Evolutionary conservation across 2,113 vertebrate genomes (phyloP), one percentile per base, ranked within the genome.

Genomic region (Perca fluviatilis): DNA sequence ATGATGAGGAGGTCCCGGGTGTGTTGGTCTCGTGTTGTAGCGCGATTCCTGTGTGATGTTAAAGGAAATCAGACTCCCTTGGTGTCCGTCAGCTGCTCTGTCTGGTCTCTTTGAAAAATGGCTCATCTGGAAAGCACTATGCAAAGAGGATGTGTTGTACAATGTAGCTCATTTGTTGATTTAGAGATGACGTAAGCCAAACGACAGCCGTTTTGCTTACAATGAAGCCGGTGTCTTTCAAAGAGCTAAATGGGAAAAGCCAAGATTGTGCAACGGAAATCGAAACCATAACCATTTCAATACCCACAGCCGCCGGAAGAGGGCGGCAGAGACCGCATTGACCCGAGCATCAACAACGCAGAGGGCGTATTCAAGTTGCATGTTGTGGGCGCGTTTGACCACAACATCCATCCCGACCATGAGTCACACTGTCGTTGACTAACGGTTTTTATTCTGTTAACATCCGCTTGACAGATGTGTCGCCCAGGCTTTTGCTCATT

Each of bases 311-410:
- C 4, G 13, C 36, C 91, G 15, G 23, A 30, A 3, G 91, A 61
- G 88, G 92, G 93, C 87, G 91, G 83, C 92, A 94, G 64, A 94
- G 89, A 89, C 94, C 82, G 0, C 66, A 6, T 30, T 36, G 49
- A 46, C 8, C 8, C 2, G 19, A 25, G 2, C 1, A 7, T 10
- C 0, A 0, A 0, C 4, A 5, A 6, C 5, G 8, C 5, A n/a
- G 6, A 6, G 0, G 25, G 30, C 51, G 10, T 49, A 0, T 1
- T 15, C 1, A 11, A 56, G 10, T 5, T 0, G 16, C 43, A 73
- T 68, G 16, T 9, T 21, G 80, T 21, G 15, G 76, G 84, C 80
- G 79, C 68, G 10, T 19, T 70, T 86, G 33, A 71, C 65, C 69
- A 62, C 53, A 79, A 58, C 25, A 47, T 65, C 16, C 15, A 13